Conservation (phyloP, 2,113 vertebrate genomes). For the Callithrix jacchus region DNA sequence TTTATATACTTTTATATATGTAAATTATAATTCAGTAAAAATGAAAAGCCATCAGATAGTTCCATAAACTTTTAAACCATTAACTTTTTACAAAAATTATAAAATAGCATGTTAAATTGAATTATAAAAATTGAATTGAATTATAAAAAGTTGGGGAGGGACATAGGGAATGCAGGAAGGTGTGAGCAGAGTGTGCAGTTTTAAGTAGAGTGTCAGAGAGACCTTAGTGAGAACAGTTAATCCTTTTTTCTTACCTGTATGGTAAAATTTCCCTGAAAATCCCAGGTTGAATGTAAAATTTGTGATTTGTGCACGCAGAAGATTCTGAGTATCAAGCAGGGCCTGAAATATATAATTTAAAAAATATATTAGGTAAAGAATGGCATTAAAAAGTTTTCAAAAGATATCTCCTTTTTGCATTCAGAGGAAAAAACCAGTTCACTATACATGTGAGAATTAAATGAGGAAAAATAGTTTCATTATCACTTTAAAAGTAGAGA, state of each 20-base stretch:
- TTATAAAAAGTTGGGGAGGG: not conserved
- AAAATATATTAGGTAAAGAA: slow-evolving; percentile 46
- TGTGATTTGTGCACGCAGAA: slow-evolving; percentile 87
- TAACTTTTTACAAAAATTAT: not conserved
- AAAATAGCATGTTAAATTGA: not conserved
- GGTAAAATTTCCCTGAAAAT: slow-evolving; percentile 92
- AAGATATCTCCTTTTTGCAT: not conserved
- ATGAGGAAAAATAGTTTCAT: not conserved
- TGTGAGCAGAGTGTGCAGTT: not conserved
- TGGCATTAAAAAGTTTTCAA: not conserved
- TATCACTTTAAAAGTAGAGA: not conserved
- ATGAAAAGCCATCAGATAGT: not conserved
- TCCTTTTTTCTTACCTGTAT: slow-evolving; percentile 86
- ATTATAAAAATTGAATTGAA: not conserved
- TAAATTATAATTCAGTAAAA: not conserved
- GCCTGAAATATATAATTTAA: slow-evolving; percentile 84
- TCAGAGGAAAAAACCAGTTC: not conserved
- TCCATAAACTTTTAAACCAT: not conserved
- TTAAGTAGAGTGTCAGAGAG: not conserved
- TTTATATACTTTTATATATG: not conserved
- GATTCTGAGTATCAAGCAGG: slow-evolving; percentile 89
- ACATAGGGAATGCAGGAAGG: not conserved
- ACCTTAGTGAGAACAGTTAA: not conserved
- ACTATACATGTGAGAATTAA: not conserved
- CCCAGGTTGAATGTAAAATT: slow-evolving; percentile 92